These are phyloP conservation scores for Sminthurides bifidus DNA, from an alignment of 1,140 invertebrate genomes.

Conservation along the genomic window DNA sequence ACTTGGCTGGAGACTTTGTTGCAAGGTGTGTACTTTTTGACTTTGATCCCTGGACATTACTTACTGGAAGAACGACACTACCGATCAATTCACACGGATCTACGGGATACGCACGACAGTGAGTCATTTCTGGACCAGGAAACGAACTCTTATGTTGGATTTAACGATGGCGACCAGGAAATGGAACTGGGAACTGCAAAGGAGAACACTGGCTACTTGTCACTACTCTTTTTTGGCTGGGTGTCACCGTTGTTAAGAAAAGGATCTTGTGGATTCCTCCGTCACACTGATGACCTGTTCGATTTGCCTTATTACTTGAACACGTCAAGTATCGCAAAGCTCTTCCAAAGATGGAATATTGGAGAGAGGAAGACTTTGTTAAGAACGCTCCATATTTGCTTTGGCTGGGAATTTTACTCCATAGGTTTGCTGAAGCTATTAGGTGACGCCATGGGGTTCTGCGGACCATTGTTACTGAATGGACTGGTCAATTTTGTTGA, in stretches of 20 bases:
- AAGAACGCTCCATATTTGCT: constrained; percentile 62
- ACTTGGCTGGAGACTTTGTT: constrained; percentile 13
- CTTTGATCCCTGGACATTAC: constrained; percentile 36
- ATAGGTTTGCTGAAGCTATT: constrained; percentile 78
- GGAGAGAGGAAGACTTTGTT: constrained; percentile 50
- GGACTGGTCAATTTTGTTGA: constrained; percentile 69
- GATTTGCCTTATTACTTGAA: constrained; percentile 62
- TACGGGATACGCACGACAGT: constrained; percentile 32
- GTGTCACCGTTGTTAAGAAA: constrained; percentile 72
- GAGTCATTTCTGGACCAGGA: constrained; percentile 30
- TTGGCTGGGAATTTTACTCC: constrained; percentile 74
- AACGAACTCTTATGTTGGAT: constrained; percentile 32
- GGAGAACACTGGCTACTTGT: constrained; percentile 55
- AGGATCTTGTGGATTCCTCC: constrained; percentile 59
- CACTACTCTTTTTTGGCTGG: constrained; percentile 74
- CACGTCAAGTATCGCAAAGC: constrained; percentile 45
- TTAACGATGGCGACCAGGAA: constrained; percentile 43
- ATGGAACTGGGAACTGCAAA: constrained; percentile 64
- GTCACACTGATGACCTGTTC: constrained; percentile 67
- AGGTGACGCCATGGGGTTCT: constrained; percentile 70
- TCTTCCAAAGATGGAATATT: constrained; percentile 31
- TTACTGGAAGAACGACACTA: constrained; percentile 34
- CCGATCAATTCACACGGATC: constrained; percentile 30
- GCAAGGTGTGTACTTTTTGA: constrained; percentile 33
- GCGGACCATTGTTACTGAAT: constrained; percentile 77